Base-by-base conservation (phyloP, 2,797 vertebrate genomes). In the Microctenopoma stevenorrisi region DNA sequence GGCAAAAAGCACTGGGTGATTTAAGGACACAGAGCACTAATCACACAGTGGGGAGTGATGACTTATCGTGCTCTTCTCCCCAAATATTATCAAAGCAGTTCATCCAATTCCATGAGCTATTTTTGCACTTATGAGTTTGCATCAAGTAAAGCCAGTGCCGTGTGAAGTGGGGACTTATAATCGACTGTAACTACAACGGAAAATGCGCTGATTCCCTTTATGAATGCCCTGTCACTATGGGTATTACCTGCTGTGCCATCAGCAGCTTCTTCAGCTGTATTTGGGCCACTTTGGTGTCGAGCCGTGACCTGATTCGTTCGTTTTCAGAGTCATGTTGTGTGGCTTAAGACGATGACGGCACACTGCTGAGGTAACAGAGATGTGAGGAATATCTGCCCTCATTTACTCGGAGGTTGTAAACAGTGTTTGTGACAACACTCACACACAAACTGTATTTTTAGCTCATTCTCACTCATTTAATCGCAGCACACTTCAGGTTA, bases 291-390 rank as follows among this genome's bases (percentile, higher is more conserved):
- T 74, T 50, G 51, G 58, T 49, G 28, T 46, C 56, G 59, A 73
- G 72, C 30, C 25, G 47, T 68, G 77, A 22, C 76, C 82, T 69
- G 50, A 76, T 85, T 85, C 60, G 59, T 65, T 43, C 46, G 49
- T 73, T 64, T 58, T 53, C 54, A 64, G 50, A 55, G 49, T 61
- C 47, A 16, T 71, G 69, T 68, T 64, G 52, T 42, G 47, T 14
- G 3, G 79, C 73, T 82, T 68, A 81, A 53, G 33, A 63, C 70
- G 64, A 71, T 60, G 68, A 65, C 61, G 70, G 56, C 64, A 53
- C 4, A 13, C 65, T 57, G 47, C 75, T 68, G 74, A 68, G 56
- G 64, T 64, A 67, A 71, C 50, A 49, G 59, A 79, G 65, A 81
- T 22, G 54, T 60, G 63, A 56, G 22, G 47, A 35, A 61, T 66